Evolutionary conservation across 1,140 invertebrate species (phyloP), one percentile per base, ranked within the genome.

Genomic region (Drosophila takahashii): DNA sequence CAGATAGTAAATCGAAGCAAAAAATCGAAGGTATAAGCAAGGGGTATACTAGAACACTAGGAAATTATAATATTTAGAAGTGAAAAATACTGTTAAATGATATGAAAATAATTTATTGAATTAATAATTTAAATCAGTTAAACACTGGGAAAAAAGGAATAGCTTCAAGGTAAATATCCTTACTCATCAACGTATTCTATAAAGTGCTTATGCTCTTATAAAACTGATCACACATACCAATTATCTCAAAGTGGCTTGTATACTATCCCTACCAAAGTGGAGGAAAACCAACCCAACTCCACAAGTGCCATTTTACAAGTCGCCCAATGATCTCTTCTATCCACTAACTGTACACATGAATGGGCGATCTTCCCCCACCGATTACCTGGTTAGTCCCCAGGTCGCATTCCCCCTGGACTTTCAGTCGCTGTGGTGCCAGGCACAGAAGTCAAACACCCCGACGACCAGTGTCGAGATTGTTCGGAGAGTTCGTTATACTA

Each of bases 401-500:
- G 54, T 60, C 56, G 60, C 10, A 44, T 10, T 22, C 10, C 37
- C 27, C 36, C 13, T 15, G 29, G 27, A 61, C 60, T 66, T 53
- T 37, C 42, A 54, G 65, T 74, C 45, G 58, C 36, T 39, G 16
- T 27, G 51, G 60, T 75, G 71, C 71, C 71, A 45, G 60, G 72
- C 72, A 77, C 62, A 77, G 74, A 77, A 77, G 75, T 77, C 75
- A 77, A 71, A 56, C 65, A 77, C 74, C 75, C 74, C 74, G 42
- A 16, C 41, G 50, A 47, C 18, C 32, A 29, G 60, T 53, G 48
- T 42, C 65, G 66, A 70, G 62, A 53, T 54, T 67, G 64, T 65
- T 66, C 56, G 36, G 58, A 77, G 73, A 77, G 75, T 77, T 77
- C 75, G 77, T 77, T 77, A 77, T 77, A 78, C 75, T 60, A 67